phyloP scores from a whole-genome alignment of 2,888 invertebrate species.

The Synanthedon vespiformis region DNA sequence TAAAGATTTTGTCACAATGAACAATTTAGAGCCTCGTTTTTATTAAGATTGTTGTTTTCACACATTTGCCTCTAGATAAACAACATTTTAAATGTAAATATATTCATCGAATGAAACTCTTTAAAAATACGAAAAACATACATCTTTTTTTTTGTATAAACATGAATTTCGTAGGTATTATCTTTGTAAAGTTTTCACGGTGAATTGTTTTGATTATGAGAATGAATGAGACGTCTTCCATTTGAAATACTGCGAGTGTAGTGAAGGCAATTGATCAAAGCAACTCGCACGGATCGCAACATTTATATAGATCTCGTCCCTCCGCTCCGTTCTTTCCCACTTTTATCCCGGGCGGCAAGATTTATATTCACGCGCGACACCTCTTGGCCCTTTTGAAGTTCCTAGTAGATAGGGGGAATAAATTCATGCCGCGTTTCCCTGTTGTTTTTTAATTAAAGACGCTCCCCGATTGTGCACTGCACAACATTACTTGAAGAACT shows the following conservation, averaged over 20 bases:
- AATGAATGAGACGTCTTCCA: slow-evolving; percentile 54
- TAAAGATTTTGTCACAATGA: too few relatives aligned
- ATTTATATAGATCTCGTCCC: slow-evolving; percentile 51
- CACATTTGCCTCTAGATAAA: too few relatives aligned
- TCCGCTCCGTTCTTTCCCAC: slow-evolving; percentile 25
- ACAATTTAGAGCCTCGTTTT: too few relatives aligned
- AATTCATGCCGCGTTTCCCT: slow-evolving; percentile 41
- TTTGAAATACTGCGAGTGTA: slow-evolving; percentile 51
- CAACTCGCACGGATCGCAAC: slow-evolving; percentile 50
- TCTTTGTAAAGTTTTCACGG: slow-evolving; percentile 20
- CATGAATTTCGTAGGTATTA: neutral
- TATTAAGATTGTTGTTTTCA: too few relatives aligned
- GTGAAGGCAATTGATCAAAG: slow-evolving; percentile 51
- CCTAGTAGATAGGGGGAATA: slow-evolving; percentile 43
- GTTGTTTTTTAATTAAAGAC: slow-evolving; percentile 58
- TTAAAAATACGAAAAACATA: too few relatives aligned
- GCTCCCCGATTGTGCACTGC: too few relatives aligned
- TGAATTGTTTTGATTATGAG: slow-evolving; percentile 38
- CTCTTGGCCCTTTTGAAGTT: slow-evolving; percentile 61
- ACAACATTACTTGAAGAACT: too few relatives aligned
- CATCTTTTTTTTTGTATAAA: too few relatives aligned
- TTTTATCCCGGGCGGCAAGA: slow-evolving; percentile 48
- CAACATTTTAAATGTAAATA: too few relatives aligned
- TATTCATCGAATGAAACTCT: too few relatives aligned
- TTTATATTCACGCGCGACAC: slow-evolving; percentile 59